Base-by-base conservation (phyloP, 2,797 vertebrate species). In the Menidia menidia region DNA sequence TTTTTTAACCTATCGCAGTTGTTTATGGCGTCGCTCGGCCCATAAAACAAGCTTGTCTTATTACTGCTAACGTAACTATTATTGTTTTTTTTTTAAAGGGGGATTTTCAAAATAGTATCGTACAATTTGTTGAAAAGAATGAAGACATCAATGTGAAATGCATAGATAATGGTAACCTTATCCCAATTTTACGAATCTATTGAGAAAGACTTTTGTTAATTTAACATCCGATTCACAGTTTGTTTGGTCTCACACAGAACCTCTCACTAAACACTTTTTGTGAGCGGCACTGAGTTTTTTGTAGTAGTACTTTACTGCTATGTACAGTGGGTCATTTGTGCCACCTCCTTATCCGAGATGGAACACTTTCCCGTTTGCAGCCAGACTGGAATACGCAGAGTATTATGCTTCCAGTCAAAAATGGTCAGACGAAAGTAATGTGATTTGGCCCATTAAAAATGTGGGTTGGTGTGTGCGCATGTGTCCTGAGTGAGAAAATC, bases 361-460 rank as follows among this genome's bases (percentile, higher is more conserved):
- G 19, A 15, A 48, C 16, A 11, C 8, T 19, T 10, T 43, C 19
- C 0, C 14, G 51, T 42, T 51, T 6, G 51, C 59, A 61, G 55
- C 52, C 68, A 63, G 59, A n/a, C 63, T 51, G 59, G 44, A 72
- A 47, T 60, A 64, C 80, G 25, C 71, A 74, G 75, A 84, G 85
- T 82, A 78, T 77, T 81, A 78, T 75, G 64, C 67, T 69, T 81
- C 61, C 72, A 88, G 84, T 88, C 80, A 82, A 81, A 25, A 87
- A 87, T 82, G 82, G 61, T 73, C 87, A 89, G 89, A 90, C 79
- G 50, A 68, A 62, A 74, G 39, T 87, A 91, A 92, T 90, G 48
- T 65, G 81, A 92, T 92, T 89, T 87, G 52, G 64, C 33, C 59
- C 65, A 52, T 80, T 82, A 71, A 86, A 83, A 86, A 88, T 64